Base-by-base conservation (phyloP, 1,140 invertebrate species). In the Hylaeus anthracinus region DNA sequence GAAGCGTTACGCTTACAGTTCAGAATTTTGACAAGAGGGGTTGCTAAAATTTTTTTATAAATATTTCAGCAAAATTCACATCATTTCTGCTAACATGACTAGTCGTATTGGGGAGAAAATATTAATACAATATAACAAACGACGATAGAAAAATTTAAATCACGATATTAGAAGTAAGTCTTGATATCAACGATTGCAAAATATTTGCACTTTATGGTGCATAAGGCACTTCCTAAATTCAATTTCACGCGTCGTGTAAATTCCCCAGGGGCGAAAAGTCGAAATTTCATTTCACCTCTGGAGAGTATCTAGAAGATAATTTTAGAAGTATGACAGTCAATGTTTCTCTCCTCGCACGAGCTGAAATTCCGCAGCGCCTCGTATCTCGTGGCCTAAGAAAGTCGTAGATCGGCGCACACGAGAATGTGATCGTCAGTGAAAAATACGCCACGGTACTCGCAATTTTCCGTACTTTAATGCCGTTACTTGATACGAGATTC, bases 381-480 rank as follows among this genome's bases (percentile, higher is more conserved):
- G 12, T 5, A 58, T 55, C 60, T 64, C 12, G 26, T 56, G 37
- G 10, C 39, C 37, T 3, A 53, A 45, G 61, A 48, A 66, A 56
- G 53, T 61, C 39, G 43, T 45, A 74, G 15, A 12, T 66, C 39
- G 2, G 26, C 43, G 2, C 15, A 5, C 0, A 39, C 48, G 48
- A 65, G 8, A 14, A 51, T 55, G 65, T 65, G 41, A 66, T 75
- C 14, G 5, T n/a, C 15, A 2, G 15, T 14, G 72, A 75, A 55
- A 55, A 65, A 55, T 65, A 55, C 48, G 48, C 48, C 9, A 9
- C 51, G 12, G 3, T 77, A 15, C 8, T 6, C 64, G 1, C 3
- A 58, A 56, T 75, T 77, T 77, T 26, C 66, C 48, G 14, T 51
- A 8, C 4, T 41, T 41, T 60, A 39, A 41, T 39, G 55, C 12